phyloP scores from a whole-genome alignment of 2,113 vertebrate species.

The Pungitius pungitius region DNA sequence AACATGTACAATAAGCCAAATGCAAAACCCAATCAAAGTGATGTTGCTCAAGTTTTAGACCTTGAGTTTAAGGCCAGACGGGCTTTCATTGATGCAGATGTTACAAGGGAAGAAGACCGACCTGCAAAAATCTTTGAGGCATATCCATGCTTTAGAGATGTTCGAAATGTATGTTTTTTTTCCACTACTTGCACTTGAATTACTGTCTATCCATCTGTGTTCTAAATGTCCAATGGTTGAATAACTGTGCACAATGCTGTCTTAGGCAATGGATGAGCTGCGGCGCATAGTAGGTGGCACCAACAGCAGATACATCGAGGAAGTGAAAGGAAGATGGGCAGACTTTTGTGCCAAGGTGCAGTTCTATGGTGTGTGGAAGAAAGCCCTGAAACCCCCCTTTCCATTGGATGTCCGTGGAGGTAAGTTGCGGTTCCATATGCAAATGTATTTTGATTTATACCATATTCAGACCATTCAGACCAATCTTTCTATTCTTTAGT shows the following conservation, averaged over 20 bases:
- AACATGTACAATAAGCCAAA: too few relatives aligned
- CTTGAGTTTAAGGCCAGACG: too few relatives aligned
- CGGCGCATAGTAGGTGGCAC: neutral
- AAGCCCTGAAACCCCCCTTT: neutral
- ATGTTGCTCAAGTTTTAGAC: too few relatives aligned
- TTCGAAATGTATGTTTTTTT: constrained; percentile 6
- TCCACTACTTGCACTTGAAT: neutral
- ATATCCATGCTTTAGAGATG: neutral
- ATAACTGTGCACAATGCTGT: constrained; percentile 7
- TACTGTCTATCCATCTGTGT: neutral
- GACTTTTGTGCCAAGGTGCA: constrained; percentile 1
- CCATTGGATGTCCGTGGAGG: neutral
- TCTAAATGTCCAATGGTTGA: neutral
- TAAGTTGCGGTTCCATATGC: constrained; percentile 3
- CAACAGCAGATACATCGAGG: neutral
- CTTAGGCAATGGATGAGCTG: neutral
- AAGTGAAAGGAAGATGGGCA: constrained; percentile 5
- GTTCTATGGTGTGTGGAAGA: constrained; percentile 5
- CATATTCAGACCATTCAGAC: neutral
- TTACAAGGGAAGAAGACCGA: neutral
- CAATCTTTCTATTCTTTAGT: neutral
- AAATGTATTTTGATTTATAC: neutral
- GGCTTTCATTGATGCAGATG: too few relatives aligned
- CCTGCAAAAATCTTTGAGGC: neutral
- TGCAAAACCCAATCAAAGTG: too few relatives aligned